Conservation (phyloP, 2,888 invertebrate species). For the Acronicta psi region DNA sequence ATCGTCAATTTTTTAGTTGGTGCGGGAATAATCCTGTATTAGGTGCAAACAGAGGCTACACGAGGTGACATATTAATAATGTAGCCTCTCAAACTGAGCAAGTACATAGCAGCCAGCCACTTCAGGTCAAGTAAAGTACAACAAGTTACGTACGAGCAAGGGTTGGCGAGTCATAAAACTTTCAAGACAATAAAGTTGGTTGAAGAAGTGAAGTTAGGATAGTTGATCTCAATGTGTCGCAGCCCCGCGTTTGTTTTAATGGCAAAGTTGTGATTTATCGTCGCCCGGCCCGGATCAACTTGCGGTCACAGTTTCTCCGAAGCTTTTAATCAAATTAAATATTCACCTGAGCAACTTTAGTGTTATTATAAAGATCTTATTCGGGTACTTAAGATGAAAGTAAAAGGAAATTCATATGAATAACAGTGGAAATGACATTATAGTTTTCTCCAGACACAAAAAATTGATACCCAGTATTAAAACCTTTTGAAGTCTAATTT, state of each 20-base stretch:
- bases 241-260: slow-evolving; percentile 76
- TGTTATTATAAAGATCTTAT: slow-evolving; percentile 49
- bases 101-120: slow-evolving; percentile 27
- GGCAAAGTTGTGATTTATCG: slow-evolving; percentile 84
- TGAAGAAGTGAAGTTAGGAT: slow-evolving; percentile 74
- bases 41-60: neutral
- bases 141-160: slow-evolving; percentile 61
- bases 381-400: slow-evolving; percentile 10
- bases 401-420: neutral
- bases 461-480: neutral
- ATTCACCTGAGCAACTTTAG: slow-evolving; percentile 57
- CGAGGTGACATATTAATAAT: slow-evolving; percentile 20
- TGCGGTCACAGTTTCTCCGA: slow-evolving; percentile 70
- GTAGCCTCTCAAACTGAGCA: slow-evolving; percentile 13
- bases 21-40: neutral
- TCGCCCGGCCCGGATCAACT: slow-evolving; percentile 60
- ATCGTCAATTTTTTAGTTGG: no score
- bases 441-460: neutral
- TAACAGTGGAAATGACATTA: neutral
- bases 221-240: slow-evolving; percentile 81
- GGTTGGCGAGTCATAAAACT: slow-evolving; percentile 75
- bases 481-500: no score
- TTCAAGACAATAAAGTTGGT: slow-evolving; percentile 78
- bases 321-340: slow-evolving; percentile 75
- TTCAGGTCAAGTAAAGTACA: slow-evolving; percentile 45